A percentile compares a stretch with the other conserved stretches of the same genome.
Evolutionary conservation across 2,113 vertebrate genomes (phyloP).

Genomic region (Sinocyclocheilus rhinocerous): DNA sequence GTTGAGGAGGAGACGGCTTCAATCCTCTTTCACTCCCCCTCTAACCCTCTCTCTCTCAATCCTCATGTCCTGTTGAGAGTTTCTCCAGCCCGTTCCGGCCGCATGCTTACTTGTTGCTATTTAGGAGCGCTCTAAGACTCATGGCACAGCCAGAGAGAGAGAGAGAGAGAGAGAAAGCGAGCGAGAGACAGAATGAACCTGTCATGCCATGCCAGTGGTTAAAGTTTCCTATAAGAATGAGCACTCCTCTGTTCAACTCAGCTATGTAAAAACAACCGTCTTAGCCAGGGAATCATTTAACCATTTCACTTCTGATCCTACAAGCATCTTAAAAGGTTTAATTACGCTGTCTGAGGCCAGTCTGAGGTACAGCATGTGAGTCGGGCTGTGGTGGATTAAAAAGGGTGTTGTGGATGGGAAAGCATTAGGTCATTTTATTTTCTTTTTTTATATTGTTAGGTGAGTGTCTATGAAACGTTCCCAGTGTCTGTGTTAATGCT

Average conservation of each 20-base stretch:
- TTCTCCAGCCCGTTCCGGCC: conserved; percentile 19
- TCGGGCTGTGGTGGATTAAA: conserved; percentile 16
- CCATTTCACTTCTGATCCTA: conserved; percentile 5
- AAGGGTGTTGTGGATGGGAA: neutral
- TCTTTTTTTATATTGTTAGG: conserved; percentile 4
- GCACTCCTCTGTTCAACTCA: conserved; percentile 26
- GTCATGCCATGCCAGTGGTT: conserved; percentile 11
- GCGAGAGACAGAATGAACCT: conserved; percentile 15
- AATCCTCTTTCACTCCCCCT: conserved; percentile 26
- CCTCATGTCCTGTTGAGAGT: conserved; percentile 26
- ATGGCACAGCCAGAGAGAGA: conserved; percentile 15
- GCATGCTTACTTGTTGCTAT: conserved; percentile 53
- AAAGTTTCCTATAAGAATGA: conserved; percentile 35
- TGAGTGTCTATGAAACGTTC: neutral
- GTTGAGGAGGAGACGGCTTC: conserved; percentile 12
- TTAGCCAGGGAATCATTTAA: conserved; percentile 21
- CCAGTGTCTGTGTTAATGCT: conserved; percentile 5
- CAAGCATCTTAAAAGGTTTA: neutral
- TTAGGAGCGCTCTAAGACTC: conserved; percentile 31
- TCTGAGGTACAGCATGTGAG: conserved; percentile 18
- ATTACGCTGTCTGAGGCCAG: conserved; percentile 43
- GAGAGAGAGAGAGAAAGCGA: neutral
- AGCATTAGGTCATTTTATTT: conserved; percentile 16
- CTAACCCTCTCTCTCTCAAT: neutral
- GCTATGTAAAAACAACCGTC: conserved; percentile 21